Percentiles rank a stretch among this genome's conserved stretches.
Evolutionary conservation across 1,140 invertebrate species (phyloP).

Genomic region (Lanistes nyassanus): DNA sequence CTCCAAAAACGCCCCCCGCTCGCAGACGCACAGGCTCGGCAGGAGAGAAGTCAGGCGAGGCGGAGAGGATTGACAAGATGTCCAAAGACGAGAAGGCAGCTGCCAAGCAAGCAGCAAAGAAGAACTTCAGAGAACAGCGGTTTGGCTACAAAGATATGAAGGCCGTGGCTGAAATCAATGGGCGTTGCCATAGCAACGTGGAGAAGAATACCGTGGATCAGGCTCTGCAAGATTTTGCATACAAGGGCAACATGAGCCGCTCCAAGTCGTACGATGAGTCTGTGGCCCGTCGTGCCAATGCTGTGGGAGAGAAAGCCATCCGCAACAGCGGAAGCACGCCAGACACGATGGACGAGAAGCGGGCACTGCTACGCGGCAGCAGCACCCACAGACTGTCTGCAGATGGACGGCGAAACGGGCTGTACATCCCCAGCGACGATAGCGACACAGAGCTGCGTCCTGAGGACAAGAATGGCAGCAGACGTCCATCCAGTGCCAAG

Average conservation of each 20-base stretch:
- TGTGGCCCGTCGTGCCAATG: constrained; percentile 44
- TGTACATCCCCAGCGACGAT: constrained; percentile 54
- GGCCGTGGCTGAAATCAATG: constrained; percentile 31
- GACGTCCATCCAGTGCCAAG: constrained; percentile 45
- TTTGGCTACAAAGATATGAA: constrained; percentile 52
- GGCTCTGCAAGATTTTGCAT: constrained; percentile 49
- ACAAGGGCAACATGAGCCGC: constrained; percentile 52
- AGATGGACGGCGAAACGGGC: constrained; percentile 51
- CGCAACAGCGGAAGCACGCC: constrained; percentile 35
- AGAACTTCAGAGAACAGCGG: constrained; percentile 51
- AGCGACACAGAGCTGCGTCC: constrained; percentile 52
- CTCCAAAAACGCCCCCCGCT: constrained; percentile 33
- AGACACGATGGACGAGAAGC: constrained; percentile 30
- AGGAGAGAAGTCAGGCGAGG: constrained; percentile 22
- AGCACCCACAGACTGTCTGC: constrained; percentile 43
- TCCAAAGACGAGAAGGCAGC: constrained; percentile 33
- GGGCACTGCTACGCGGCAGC: constrained; percentile 37
- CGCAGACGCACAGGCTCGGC: constrained; percentile 25
- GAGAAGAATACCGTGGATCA: constrained; percentile 55
- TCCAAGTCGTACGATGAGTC: constrained; percentile 61
- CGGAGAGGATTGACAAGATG: constrained; percentile 21
- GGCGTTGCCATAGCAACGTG: constrained; percentile 56
- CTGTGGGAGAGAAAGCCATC: constrained; percentile 33
- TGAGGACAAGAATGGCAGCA: constrained; percentile 34
- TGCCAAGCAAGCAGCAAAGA: constrained; percentile 54